A percentile compares a stretch with the other conserved stretches of the same genome.
Evolutionary conservation across 2,888 invertebrate genomes (phyloP).

Genomic region (Eristalinus aeneus): DNA sequence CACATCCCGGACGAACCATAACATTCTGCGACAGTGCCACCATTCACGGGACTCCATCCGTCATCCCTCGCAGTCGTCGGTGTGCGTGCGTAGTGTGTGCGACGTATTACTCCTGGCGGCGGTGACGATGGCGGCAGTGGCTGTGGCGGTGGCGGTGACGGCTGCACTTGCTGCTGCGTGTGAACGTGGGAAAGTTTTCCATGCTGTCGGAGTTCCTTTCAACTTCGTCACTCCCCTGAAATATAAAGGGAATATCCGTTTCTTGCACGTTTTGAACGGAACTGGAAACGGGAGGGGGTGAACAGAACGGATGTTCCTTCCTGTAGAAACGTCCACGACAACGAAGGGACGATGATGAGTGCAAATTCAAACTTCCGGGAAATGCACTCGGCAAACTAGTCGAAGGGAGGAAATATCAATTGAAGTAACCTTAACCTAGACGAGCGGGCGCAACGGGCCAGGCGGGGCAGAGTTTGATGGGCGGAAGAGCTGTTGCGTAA

Average conservation of each 20-base stretch:
- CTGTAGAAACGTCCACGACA: slow-evolving; percentile 42
- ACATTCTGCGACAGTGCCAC: slow-evolving; percentile 28
- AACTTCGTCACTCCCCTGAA: slow-evolving; percentile 38
- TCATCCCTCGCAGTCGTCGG: slow-evolving; percentile 38
- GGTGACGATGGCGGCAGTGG: background rate
- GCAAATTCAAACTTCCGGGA: slow-evolving; percentile 45
- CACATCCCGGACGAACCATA: slow-evolving; percentile 45
- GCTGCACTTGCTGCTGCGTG: slow-evolving; percentile 56
- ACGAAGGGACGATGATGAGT: background rate
- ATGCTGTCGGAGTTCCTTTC: background rate
- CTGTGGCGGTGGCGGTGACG: slow-evolving; percentile 19
- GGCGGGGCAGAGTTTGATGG: background rate
- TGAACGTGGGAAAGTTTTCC: slow-evolving; percentile 64
- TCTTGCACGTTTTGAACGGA: background rate
- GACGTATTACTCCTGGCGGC: slow-evolving; percentile 22
- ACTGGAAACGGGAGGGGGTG: background rate
- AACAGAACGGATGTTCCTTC: slow-evolving; percentile 48
- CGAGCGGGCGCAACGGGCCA: background rate
- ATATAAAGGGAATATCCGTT: slow-evolving; percentile 36
- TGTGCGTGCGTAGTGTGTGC: background rate
- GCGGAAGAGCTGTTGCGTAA: background rate
- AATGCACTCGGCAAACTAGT: background rate
- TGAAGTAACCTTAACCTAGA: background rate
- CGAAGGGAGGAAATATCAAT: slow-evolving; percentile 22
- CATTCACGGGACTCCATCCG: slow-evolving; percentile 30